Evolutionary conservation across 2,888 invertebrate genomes (phyloP).

Genomic region (Auanema sp.): DNA sequence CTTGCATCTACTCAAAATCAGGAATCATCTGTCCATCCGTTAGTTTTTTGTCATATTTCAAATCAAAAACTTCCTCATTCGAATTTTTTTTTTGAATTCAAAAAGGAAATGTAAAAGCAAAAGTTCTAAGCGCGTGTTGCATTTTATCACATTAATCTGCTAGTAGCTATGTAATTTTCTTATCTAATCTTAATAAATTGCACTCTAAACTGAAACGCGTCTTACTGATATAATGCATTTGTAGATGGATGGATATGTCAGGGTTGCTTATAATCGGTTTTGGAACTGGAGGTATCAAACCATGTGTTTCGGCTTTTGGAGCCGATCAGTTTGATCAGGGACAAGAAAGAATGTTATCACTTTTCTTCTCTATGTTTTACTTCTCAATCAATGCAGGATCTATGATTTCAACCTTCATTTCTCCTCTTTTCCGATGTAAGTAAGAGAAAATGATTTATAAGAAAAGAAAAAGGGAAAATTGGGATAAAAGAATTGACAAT

Average conservation of each 20-base stretch:
- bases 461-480: not conserved
- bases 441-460: constrained; percentile 11
- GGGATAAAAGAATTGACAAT: not conserved
- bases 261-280: constrained; percentile 67
- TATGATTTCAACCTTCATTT: constrained; percentile 82
- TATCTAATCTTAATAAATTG: not conserved
- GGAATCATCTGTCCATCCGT: constrained; percentile 53
- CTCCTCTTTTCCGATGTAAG: constrained; percentile 79
- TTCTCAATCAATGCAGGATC: constrained; percentile 88
- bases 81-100: not conserved
- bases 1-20: constrained; percentile 66
- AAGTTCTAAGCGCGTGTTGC: too few relatives aligned
- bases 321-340: constrained; percentile 67
- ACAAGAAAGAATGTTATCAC: constrained; percentile 76
- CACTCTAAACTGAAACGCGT: not conserved
- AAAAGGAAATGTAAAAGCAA: too few relatives aligned
- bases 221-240: constrained; percentile 10
- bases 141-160: too few relatives aligned
- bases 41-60: constrained; percentile 24
- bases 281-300: constrained; percentile 69
- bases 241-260: constrained; percentile 53
- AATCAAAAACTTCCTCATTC: not conserved
- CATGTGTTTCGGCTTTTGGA: constrained; percentile 69
- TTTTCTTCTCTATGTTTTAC: constrained; percentile 91
- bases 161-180: too few relatives aligned